Conservation (phyloP, 1,140 invertebrate genomes). For the Geopemphigus sp. region DNA sequence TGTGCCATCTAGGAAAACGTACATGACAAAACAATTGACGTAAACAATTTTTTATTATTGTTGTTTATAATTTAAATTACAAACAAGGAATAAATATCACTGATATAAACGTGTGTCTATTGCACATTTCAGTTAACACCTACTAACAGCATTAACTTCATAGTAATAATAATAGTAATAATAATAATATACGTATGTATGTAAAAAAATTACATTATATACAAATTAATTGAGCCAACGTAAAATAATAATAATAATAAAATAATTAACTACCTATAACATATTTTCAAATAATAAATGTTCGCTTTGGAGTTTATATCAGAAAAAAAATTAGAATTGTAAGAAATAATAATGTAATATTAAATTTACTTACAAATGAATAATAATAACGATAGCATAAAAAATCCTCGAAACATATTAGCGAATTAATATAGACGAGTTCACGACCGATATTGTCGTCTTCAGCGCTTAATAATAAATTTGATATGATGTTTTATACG, state of each 20-base stretch:
- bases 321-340: constrained; percentile 13
- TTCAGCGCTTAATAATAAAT: constrained; percentile 25
- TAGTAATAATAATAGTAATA: constrained; percentile 38
- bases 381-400: not conserved
- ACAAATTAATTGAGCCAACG: constrained; percentile 48
- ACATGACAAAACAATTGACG: constrained; percentile 22
- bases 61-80: constrained; percentile 48
- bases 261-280: constrained; percentile 15
- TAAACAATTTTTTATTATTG: constrained; percentile 27
- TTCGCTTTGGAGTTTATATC: not conserved
- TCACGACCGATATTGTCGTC: not conserved
- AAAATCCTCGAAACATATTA: not conserved
- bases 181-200: constrained; percentile 20
- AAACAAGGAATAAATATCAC: constrained; percentile 46
- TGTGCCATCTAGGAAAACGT: constrained; percentile 17
- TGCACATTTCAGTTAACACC: constrained; percentile 41
- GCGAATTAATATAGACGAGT: not conserved
- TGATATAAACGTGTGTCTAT: constrained; percentile 44
- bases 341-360: constrained; percentile 13
- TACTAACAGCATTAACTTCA: constrained; percentile 35
- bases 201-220: constrained; percentile 44
- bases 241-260: constrained; percentile 31
- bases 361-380: constrained; percentile 20
- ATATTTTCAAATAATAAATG: constrained; percentile 22
- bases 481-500: constrained; percentile 39